Percentiles rank a stretch among this genome's conserved stretches.
phyloP scores from a whole-genome alignment of 1,140 invertebrate species.

The Brevipalpus yothersi region DNA sequence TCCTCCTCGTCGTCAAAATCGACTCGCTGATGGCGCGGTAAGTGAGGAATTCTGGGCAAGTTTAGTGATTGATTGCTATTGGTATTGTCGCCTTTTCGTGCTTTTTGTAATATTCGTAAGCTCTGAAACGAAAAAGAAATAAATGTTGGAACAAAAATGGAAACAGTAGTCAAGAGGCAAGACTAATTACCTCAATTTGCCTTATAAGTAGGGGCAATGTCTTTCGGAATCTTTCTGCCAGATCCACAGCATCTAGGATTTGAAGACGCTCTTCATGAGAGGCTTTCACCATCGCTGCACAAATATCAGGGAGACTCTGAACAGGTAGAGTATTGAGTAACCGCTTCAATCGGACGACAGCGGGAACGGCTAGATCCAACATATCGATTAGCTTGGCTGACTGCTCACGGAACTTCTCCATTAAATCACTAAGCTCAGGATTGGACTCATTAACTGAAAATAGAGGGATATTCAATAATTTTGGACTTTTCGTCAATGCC shows the following conservation, averaged over 20 bases:
- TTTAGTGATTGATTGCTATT: conserved; percentile 17
- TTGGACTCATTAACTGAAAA: conserved; percentile 13
- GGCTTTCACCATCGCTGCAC: conserved; percentile 24
- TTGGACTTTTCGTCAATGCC: background rate
- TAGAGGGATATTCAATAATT: background rate
- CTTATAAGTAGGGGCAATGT: conserved; percentile 23
- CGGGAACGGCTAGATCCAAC: conserved; percentile 24
- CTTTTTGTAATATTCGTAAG: conserved; percentile 11
- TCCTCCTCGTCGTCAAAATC: conserved; percentile 15
- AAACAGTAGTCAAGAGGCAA: background rate
- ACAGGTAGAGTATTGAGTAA: conserved; percentile 22
- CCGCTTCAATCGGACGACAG: conserved; percentile 24
- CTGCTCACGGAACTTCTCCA: conserved; percentile 23
- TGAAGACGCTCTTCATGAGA: conserved; percentile 25
- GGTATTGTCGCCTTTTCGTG: conserved; percentile 15
- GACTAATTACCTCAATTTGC: conserved; percentile 21
- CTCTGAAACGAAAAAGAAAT: background rate
- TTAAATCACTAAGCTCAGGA: conserved; percentile 18
- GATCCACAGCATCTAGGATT: conserved; percentile 25
- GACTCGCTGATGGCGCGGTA: background rate
- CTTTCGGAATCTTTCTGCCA: conserved; percentile 24
- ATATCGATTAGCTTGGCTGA: conserved; percentile 23
- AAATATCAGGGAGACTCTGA: conserved; percentile 24
- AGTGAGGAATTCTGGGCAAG: conserved; percentile 14
- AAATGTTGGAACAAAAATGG: background rate